Conservation (phyloP, 2,797 vertebrate genomes). For the Paratrypauchen microcephalus region DNA sequence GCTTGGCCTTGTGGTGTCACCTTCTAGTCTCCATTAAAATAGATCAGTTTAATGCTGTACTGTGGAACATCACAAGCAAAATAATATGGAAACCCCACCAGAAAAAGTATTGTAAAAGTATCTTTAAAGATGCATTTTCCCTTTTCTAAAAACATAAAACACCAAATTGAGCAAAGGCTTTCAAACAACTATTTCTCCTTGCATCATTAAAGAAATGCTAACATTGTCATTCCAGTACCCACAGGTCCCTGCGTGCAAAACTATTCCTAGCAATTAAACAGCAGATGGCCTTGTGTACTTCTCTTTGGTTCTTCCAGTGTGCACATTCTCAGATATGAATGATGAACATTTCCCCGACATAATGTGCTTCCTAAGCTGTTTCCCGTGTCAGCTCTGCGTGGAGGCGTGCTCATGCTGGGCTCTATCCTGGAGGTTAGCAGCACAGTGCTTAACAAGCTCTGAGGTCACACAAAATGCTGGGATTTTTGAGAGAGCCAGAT, state of each 20-base stretch:
- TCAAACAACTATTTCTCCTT: neutral
- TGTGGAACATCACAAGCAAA: neutral
- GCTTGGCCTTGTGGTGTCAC: too few relatives aligned
- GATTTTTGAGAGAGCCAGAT: conserved; percentile 28
- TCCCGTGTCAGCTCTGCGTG: neutral
- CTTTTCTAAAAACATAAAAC: neutral
- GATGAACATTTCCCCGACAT: neutral
- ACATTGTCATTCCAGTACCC: neutral
- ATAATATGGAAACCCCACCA: neutral
- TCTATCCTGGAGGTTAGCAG: conserved; percentile 34
- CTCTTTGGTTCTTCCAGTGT: neutral
- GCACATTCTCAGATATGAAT: neutral
- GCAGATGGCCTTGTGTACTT: neutral
- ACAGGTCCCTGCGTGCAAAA: neutral
- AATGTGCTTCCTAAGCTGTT: neutral
- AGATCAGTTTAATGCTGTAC: neutral
- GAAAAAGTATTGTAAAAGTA: neutral
- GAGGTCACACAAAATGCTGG: conserved; percentile 28
- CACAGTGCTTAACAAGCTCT: conserved; percentile 34
- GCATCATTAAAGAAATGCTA: neutral
- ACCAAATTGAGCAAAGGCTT: too few relatives aligned
- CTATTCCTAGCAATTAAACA: neutral
- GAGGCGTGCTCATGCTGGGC: neutral
- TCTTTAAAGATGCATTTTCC: neutral
- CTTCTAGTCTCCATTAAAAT: neutral